Conservation (phyloP, 92 coral and sea anemone genomes). For the Epizoanthus scotinus region DNA sequence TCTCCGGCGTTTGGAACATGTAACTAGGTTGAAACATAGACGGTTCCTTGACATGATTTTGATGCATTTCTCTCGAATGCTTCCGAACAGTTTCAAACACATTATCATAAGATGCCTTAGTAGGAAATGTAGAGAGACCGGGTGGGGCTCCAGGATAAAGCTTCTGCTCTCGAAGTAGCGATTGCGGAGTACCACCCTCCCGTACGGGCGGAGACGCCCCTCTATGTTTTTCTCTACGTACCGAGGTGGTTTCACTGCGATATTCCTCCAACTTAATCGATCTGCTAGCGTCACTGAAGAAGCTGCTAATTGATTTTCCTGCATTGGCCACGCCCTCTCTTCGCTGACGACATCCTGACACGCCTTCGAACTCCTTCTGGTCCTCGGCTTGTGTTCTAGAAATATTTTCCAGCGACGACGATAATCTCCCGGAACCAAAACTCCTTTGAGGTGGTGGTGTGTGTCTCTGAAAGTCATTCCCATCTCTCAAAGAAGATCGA, state of each 20-base stretch:
- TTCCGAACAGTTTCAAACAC: background rate
- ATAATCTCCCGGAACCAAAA: background rate
- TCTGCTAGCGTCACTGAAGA: slow-evolving; percentile 15
- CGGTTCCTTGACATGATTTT: slow-evolving; percentile 34
- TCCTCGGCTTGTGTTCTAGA: background rate
- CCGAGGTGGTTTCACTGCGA: background rate
- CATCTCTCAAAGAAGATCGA: background rate
- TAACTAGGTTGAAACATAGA: slow-evolving; percentile 35
- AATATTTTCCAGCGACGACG: slow-evolving; percentile 29
- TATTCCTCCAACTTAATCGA: background rate
- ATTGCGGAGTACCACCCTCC: background rate
- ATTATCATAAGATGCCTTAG: slow-evolving; percentile 1
- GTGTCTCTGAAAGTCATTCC: background rate
- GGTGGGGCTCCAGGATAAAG: background rate
- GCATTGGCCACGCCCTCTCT: background rate
- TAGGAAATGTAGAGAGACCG: background rate
- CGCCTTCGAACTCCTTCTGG: background rate
- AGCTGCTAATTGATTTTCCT: slow-evolving; percentile 20
- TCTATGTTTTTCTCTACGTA: background rate
- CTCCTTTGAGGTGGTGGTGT: background rate
- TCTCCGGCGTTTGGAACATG: slow-evolving; percentile 48
- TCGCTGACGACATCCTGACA: background rate
- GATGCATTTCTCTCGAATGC: slow-evolving; percentile 16
- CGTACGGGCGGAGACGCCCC: slow-evolving; percentile 18
- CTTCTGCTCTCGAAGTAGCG: background rate